Percentiles rank a stretch among this genome's conserved stretches.
Conservation (phyloP, 2,888 invertebrate species). For the Dryobotodes eremita region DNA sequence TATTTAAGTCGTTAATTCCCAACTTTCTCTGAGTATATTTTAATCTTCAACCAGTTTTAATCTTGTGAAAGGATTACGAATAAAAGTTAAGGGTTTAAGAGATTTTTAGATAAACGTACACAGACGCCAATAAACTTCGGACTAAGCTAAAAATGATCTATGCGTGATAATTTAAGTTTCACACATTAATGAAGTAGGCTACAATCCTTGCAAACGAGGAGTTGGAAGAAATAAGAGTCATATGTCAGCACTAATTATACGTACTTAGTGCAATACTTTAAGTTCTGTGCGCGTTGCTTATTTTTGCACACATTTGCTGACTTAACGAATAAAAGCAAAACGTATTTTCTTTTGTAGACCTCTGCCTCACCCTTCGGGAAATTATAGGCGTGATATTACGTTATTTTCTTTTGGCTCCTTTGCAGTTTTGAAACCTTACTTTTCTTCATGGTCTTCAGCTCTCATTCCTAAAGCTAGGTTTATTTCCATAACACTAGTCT, state of each 20-base stretch:
- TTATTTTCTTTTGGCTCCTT: too few relatives aligned
- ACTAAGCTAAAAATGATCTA: neutral
- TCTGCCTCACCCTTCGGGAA: too few relatives aligned
- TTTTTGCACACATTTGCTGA: slow-evolving; percentile 33
- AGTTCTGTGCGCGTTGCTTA: slow-evolving; percentile 11
- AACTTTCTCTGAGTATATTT: slow-evolving; percentile 39
- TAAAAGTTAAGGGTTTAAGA: slow-evolving; percentile 14
- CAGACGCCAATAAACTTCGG: neutral
- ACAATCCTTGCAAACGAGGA: slow-evolving; percentile 15
- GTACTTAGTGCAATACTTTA: slow-evolving; percentile 20
- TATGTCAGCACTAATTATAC: slow-evolving; percentile 38
- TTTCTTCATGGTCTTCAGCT: neutral
- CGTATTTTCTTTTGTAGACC: neutral
- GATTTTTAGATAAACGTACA: slow-evolving; percentile 10
- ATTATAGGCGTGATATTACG: too few relatives aligned
- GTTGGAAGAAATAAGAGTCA: slow-evolving; percentile 28
- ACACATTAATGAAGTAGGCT: neutral
- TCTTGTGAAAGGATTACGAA: slow-evolving; percentile 25
- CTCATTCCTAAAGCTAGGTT: neutral
- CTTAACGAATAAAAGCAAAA: slow-evolving; percentile 8
- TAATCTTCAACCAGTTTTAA: slow-evolving; percentile 27
- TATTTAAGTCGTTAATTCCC: slow-evolving; percentile 34
- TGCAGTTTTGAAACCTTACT: neutral
- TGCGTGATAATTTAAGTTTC: slow-evolving; percentile 5
- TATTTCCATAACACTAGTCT: neutral